phyloP scores from a whole-genome alignment of 1,140 invertebrate genomes.

The Nebria ingens region DNA sequence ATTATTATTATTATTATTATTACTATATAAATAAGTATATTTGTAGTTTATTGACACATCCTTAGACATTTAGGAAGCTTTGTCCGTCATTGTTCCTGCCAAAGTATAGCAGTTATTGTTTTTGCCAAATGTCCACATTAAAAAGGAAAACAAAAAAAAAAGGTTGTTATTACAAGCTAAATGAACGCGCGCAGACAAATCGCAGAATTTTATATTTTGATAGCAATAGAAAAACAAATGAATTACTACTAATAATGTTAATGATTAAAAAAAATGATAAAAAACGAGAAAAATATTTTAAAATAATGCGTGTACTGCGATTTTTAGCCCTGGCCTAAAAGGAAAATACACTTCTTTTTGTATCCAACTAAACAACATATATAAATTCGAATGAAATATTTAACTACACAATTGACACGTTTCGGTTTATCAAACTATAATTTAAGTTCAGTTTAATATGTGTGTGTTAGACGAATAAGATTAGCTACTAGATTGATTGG shows the following conservation, averaged over 20 bases:
- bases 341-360: not conserved
- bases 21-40: too few species aligned
- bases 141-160: too few species aligned
- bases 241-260: not conserved
- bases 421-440: too few species aligned
- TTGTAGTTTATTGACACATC: not conserved
- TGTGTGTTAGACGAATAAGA: too few species aligned
- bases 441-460: too few species aligned
- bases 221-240: conserved; percentile 27
- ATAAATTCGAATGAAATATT: not conserved
- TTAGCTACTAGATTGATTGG: too few species aligned
- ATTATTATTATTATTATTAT: too few species aligned
- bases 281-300: not conserved
- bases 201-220: conserved; percentile 27
- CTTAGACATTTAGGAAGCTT: conserved; percentile 21
- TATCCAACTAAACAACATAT: not conserved
- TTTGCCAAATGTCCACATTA: conserved; percentile 6
- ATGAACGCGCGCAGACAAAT: conserved; percentile 23
- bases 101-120: conserved; percentile 19
- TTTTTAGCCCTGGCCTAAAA: too few species aligned
- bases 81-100: conserved; percentile 35
- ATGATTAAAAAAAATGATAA: conserved; percentile 7
- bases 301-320: not conserved
- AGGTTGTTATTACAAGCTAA: not conserved
- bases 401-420: too few species aligned